Base-by-base conservation (phyloP, 2,888 invertebrate genomes). In the Hirtodrosophila confusa region DNA sequence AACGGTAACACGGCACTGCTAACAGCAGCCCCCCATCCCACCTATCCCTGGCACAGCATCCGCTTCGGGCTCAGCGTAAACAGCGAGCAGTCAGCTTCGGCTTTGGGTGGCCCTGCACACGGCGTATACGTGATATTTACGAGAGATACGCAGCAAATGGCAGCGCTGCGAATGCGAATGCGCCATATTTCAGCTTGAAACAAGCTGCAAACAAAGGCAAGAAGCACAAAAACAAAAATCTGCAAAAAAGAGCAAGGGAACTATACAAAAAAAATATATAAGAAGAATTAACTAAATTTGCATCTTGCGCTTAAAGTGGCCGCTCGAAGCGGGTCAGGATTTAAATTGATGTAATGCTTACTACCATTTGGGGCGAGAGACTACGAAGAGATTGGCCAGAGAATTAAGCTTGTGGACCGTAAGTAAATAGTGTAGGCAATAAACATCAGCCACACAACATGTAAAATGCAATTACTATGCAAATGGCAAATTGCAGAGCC, bases 71-170 rank as follows among this genome's bases (percentile, higher is more conserved):
- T 17, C 17, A 17, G 5, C 10, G 27, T 27, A 6, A 51, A 10
- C 33, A 51, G 53, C 53, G 37, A 27, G 9, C 31, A 31, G 31
- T 31, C 31, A 31, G 51, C 45, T 33, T 39, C 31, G 40, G 37
- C 54, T 43, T 40, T 55, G 63, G 53, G 57, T 41, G 39, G 37
- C 37, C 11, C 43, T 36, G 56, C 53, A 56, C 69, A 56, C 50
- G 67, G 71, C 75, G 53, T 78, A 75, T 78, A 53, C 75, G 78
- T 68, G 76, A 80, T 80, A 80, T 82, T 79, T 82, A 67, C 72
- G 79, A 72, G 66, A 74, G 75, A 71, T 85, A 83, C 76, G 76
- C 83, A 67, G 60, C 69, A 60, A 72, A 65, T 58, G 74, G 75
- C 56, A 56, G 55, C 64, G 64, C 64, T 57, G 55, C 64, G 63